phyloP scores from a whole-genome alignment of 2,888 invertebrate genomes.

The Monoplex corrugatus region DNA sequence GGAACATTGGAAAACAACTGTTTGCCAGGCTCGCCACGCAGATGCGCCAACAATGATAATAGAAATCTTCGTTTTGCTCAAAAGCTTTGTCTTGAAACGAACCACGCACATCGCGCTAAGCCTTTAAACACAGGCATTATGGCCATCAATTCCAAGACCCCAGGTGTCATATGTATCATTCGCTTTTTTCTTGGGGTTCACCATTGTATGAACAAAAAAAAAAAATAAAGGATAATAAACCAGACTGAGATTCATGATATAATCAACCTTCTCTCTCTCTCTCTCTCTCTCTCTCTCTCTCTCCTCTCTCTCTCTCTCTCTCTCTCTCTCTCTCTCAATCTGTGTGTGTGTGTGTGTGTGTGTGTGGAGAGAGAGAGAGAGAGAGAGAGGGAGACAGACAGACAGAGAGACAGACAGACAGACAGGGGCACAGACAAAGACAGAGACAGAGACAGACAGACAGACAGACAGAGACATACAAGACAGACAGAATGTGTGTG shows the following conservation, averaged over 20 bases:
- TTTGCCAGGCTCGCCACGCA: not conserved
- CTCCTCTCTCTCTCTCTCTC: not conserved
- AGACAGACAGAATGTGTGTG: too few relatives aligned
- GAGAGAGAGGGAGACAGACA: not conserved
- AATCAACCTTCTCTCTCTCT: not conserved
- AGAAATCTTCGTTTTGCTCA: not conserved
- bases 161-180: not conserved
- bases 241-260: too few relatives aligned
- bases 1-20: conserved; percentile 9
- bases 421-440: not conserved
- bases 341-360: too few relatives aligned
- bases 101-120: too few relatives aligned
- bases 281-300: conserved; percentile 12
- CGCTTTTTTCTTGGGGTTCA: not conserved
- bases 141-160: too few relatives aligned
- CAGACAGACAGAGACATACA: not conserved
- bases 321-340: not conserved
- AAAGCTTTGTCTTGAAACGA: too few relatives aligned
- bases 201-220: not conserved
- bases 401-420: too few relatives aligned
- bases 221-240: not conserved
- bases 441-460: not conserved
- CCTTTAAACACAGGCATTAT: too few relatives aligned
- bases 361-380: not conserved
- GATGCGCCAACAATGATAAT: not conserved